phyloP scores from a whole-genome alignment of 2,797 vertebrate genomes.

The Enteromius unitaeniatus region DNA sequence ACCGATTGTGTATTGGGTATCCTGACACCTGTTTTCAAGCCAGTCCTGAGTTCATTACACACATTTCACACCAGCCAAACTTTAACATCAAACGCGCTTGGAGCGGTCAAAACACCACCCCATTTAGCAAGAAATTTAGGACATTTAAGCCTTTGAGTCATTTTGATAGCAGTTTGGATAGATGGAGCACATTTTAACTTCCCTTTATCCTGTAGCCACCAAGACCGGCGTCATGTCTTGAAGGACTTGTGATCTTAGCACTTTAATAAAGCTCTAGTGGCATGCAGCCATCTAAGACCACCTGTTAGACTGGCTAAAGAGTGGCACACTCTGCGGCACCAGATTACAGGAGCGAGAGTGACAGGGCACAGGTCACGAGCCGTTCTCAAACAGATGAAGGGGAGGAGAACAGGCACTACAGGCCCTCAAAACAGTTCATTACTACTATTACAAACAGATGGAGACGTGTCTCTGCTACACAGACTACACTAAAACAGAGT shows the following conservation, averaged over 20 bases:
- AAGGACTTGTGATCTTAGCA: conserved; percentile 31
- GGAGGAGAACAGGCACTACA: background rate
- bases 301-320: conserved; percentile 28
- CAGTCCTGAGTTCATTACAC: background rate
- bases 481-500: conserved; percentile 28
- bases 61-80: background rate
- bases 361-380: conserved; percentile 3
- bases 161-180: no score
- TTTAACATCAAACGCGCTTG: background rate
- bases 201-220: background rate
- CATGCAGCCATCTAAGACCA: conserved; percentile 11
- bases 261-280: background rate
- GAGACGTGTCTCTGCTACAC: conserved; percentile 22
- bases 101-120: background rate
- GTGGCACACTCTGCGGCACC: conserved; percentile 8
- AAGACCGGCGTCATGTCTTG: conserved; percentile 8
- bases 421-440: conserved; percentile 63
- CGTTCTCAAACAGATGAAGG: conserved; percentile 8
- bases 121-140: background rate
- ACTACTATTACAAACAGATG: conserved; percentile 58
- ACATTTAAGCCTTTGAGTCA: background rate
- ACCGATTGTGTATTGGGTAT: no score
- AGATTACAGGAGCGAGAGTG: background rate
- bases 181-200: background rate
- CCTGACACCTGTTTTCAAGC: background rate